These are phyloP conservation scores for Trissonchulus latispiculum DNA, from an alignment of 2,888 invertebrate species.

Conservation along the genomic window DNA sequence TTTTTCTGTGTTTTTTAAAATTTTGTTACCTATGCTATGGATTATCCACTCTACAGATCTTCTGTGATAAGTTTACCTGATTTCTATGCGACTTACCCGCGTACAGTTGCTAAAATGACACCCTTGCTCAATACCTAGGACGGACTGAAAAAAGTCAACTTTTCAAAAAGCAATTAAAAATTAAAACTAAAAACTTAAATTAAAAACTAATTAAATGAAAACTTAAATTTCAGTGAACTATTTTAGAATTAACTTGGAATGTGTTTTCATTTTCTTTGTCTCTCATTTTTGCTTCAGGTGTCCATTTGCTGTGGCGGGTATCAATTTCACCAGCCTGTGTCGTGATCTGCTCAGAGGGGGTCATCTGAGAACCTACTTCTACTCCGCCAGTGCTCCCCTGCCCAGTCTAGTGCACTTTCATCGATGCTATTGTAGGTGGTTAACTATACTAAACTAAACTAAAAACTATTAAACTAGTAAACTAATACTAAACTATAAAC, in stretches of 20 bases:
- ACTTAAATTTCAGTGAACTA: no score
- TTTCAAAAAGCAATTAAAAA: no score
- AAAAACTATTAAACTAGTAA: not conserved
- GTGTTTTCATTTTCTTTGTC: constrained; percentile 46
- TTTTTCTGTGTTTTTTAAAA: no score
- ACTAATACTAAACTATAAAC: no score
- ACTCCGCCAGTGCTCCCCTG: constrained; percentile 57
- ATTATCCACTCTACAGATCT: no score
- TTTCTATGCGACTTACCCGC: no score
- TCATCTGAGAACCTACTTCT: constrained; percentile 77
- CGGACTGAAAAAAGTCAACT: no score
- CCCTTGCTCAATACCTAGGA: no score
- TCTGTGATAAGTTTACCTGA: no score
- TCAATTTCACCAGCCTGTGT: constrained; percentile 85
- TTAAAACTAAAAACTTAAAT: not conserved
- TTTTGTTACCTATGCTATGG: no score
- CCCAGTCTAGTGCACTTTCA: constrained; percentile 60
- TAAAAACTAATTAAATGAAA: not conserved
- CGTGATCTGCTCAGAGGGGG: constrained; percentile 68
- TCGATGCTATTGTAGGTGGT: constrained; percentile 67
- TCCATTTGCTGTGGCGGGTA: constrained; percentile 59
- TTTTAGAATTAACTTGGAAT: no score
- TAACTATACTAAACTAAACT: constrained; percentile 6
- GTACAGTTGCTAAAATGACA: no score
- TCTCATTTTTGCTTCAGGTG: constrained; percentile 42